phyloP scores from a whole-genome alignment of 2,797 vertebrate genomes.

The Parambassis ranga region DNA sequence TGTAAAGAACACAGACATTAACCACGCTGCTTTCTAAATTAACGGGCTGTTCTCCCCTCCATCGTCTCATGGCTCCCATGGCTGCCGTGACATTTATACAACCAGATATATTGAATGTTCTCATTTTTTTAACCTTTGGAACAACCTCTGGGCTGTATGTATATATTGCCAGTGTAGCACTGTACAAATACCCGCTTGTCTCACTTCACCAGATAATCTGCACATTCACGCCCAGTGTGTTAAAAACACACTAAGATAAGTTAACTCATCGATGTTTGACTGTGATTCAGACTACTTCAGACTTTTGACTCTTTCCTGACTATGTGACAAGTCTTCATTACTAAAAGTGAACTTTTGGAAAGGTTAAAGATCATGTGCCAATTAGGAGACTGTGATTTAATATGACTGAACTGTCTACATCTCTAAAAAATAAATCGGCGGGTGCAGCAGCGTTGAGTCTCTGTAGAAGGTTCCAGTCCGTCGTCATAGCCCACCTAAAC shows the following conservation, averaged over 20 bases:
- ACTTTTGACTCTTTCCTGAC: too few species aligned
- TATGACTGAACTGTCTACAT: too few species aligned
- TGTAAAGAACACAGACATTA: constrained; percentile 53
- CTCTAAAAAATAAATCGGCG: too few species aligned
- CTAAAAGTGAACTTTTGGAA: too few species aligned
- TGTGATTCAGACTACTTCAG: too few species aligned
- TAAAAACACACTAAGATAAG: not conserved
- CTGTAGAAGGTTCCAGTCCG: too few species aligned
- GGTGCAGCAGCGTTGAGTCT: too few species aligned
- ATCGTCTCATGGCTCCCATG: constrained; percentile 9
- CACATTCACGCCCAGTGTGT: not conserved
- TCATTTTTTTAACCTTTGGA: constrained; percentile 43
- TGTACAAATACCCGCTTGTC: constrained; percentile 22
- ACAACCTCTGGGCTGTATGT: constrained; percentile 31
- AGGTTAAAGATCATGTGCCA: too few species aligned
- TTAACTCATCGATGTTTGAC: not conserved
- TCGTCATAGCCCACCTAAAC: too few species aligned
- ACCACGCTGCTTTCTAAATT: constrained; percentile 32
- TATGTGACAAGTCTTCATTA: too few species aligned
- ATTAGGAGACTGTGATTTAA: too few species aligned
- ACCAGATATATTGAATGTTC: constrained; percentile 51
- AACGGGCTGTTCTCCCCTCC: constrained; percentile 56
- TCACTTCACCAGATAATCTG: not conserved
- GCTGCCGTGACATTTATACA: constrained; percentile 54
- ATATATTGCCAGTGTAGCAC: constrained; percentile 5